Base-by-base conservation (phyloP, 1,140 invertebrate genomes). In the Tenebrio molitor region DNA sequence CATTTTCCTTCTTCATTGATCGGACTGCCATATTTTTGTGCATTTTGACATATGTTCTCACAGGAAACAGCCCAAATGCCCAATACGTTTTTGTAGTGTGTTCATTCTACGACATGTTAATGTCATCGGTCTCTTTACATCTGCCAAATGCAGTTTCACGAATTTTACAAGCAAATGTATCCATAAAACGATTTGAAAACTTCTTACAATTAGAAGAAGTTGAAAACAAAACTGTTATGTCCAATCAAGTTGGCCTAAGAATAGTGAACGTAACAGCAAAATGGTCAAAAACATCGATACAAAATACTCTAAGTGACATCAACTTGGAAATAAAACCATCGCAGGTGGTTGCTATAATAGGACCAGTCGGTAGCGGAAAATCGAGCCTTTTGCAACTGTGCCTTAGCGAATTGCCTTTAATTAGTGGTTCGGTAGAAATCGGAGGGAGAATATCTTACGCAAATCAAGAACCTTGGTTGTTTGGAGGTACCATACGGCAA, bases 341-440 rank as follows among this genome's bases (percentile, higher is more conserved):
- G n/a, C 33, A 90, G 74, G 76, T 92, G 23, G 78, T 90, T 3
- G 88, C 88, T 1, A 85, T 93, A 1, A 88, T 93, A 73, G 91
- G 91, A 12, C 86, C 88, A 15, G 90, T 93, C 15, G 91, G 91
- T 44, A 83, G 88, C 19, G 91, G 91, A 70, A 92, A 92, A 84
- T 89, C 90, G 77, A 95, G 94, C 10, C 82, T 97, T 1, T 83
- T 97, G 10, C 91, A 96, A 80, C 87, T 89, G 1, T 85, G 97
- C 58, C 84, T 97, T 5, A 85, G 88, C 41, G 95, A 97, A 84
- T 79, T 96, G 21, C 90, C 92, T 1, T 75, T 92, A 0, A 81
- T 81, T 21, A 10, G 14, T 14, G 79, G 79, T 15, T 68, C 14
- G 25, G 15, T 78, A 14, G 17, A 53, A 23, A 39, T 76, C 3